Conservation (phyloP, 2,888 invertebrate genomes). For the Apodemia zela region DNA sequence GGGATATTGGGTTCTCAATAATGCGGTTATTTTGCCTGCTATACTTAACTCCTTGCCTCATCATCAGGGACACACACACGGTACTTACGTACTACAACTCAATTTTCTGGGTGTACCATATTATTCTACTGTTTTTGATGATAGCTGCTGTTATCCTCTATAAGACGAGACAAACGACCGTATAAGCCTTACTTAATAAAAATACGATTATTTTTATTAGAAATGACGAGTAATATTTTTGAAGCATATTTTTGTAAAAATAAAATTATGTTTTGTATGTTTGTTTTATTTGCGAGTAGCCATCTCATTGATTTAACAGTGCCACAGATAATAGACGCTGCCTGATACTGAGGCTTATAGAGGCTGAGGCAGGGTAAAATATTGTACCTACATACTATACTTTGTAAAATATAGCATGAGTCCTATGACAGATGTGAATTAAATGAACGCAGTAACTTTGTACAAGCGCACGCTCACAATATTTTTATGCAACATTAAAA, state of each 20-base stretch:
- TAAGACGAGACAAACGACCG: constrained; percentile 35
- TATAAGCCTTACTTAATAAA: not conserved
- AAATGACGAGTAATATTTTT: not conserved
- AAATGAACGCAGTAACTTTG: constrained; percentile 4
- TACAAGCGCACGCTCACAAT: not conserved
- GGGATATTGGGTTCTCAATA: constrained; percentile 75
- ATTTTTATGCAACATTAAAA: constrained; percentile 4
- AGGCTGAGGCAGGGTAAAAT: too few species aligned
- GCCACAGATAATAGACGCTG: too few species aligned
- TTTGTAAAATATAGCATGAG: too few species aligned
- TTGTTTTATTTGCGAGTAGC: too few species aligned
- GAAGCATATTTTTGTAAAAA: not conserved
- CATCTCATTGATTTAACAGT: too few species aligned
- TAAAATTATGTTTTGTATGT: not conserved
- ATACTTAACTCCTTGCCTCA: constrained; percentile 63
- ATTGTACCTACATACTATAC: too few species aligned
- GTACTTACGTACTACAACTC: constrained; percentile 62
- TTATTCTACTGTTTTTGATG: constrained; percentile 47
- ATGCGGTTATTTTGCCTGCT: constrained; percentile 63
- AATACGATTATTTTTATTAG: not conserved
- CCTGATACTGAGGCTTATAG: too few species aligned
- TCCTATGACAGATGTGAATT: too few species aligned
- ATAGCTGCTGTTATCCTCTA: constrained; percentile 42
- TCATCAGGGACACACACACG: constrained; percentile 41
- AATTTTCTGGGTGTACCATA: constrained; percentile 64